Base-by-base conservation (phyloP, 2,113 vertebrate species). In the Symphodus melops region DNA sequence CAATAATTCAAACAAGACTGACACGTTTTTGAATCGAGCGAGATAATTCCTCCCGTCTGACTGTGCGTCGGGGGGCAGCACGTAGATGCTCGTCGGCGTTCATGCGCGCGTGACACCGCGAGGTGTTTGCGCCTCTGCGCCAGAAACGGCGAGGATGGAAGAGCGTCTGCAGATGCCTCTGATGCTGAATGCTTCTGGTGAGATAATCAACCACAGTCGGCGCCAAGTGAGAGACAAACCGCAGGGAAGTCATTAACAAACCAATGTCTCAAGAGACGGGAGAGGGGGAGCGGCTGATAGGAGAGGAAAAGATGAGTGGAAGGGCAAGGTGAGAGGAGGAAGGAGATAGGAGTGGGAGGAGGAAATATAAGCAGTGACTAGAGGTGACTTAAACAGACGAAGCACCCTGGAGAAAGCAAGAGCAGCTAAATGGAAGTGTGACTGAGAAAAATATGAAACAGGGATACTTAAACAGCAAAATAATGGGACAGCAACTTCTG, bases 131-230 rank as follows among this genome's bases (percentile, higher is more conserved):
- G 20, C 53, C 52, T 66, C 8, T 19, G 21, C 8, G 16, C 73
- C 16, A 20, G 37, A 74, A 17, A 2, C 14, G 19, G 33, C 59
- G 13, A 33, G 55, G n/a, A 54, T 0, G 9, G 23, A 48, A 37
- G 76, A 71, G 69, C 10, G 23, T 75, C 65, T 87, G n/a, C 85
- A 75, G 59, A 82, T 72, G 75, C 85, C 51, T 48, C 66, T 41
- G 75, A 74, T 17, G 20, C 73, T 41, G 68, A 84, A 81, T 79
- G 82, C 77, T 73, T 84, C 90, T 79, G 69, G 68, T 5, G 77
- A 74, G 83, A 86, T 87, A 87, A 89, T 85, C 79, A 87, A 78
- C 83, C 79, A 21, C 84, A 88, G 83, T 77, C 72, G 53, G 79
- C 39, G 72, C 57, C 75, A 25, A 68, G 79, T 61, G 68, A 85